A percentile compares a stretch with the other conserved stretches of the same genome.
phyloP scores from a whole-genome alignment of 2,888 invertebrate genomes.

The Callinectes sapidus region DNA sequence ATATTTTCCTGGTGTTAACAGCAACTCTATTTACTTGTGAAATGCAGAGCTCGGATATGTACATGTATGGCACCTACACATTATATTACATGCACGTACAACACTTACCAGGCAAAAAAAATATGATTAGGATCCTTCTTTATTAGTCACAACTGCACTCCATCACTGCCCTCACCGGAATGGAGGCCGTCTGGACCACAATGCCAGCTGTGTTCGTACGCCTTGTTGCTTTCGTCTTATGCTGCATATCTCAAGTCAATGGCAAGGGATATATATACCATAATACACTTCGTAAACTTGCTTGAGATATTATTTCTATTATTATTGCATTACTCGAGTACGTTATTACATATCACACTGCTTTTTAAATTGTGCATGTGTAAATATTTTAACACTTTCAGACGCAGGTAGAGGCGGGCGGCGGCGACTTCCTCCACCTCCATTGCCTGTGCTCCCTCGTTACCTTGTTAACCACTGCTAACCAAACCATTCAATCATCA shows the following conservation, averaged over 20 bases:
- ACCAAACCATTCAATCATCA: not conserved
- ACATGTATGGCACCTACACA: not conserved
- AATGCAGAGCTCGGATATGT: not conserved
- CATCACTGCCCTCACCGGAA: not conserved
- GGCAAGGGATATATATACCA: not conserved
- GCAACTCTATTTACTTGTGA: no score
- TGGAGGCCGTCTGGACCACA: not conserved
- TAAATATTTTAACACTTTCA: not conserved
- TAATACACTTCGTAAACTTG: not conserved
- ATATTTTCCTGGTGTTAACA: no score
- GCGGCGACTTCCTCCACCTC: not conserved
- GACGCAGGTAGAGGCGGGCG: not conserved
- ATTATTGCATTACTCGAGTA: not conserved
- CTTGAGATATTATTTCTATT: not conserved
- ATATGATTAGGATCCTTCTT: not conserved
- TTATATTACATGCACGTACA: not conserved
- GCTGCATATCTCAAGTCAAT: not conserved
- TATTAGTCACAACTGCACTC: not conserved
- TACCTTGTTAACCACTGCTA: not conserved
- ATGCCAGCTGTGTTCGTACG: not conserved
- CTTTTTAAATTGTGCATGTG: not conserved
- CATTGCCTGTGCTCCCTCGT: not conserved
- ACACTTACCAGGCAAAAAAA: not conserved
- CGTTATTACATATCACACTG: not conserved
- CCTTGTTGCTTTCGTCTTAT: not conserved